These are phyloP conservation scores for Pardalotus punctatus DNA, from an alignment of 2,113 vertebrate species.

Conservation along the genomic window DNA sequence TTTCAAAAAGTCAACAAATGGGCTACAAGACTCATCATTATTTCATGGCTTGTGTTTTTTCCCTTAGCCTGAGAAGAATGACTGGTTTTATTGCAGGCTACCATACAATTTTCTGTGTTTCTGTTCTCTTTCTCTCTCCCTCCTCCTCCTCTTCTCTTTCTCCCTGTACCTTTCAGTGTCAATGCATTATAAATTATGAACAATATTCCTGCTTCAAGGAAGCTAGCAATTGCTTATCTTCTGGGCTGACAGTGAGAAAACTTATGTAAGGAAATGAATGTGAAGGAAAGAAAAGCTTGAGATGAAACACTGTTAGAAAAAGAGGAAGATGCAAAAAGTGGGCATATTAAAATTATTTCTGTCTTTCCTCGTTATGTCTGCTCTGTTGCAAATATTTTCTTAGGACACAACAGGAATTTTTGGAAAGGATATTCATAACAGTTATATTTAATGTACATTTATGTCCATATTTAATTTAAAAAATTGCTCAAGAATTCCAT, in stretches of 20 bases:
- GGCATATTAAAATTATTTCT: not conserved
- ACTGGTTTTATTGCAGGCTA: not conserved
- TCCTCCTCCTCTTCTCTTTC: not conserved
- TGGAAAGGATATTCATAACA: not conserved
- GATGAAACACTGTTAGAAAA: not conserved
- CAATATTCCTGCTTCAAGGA: not conserved
- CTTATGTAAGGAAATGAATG: not conserved
- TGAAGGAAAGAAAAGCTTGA: not conserved
- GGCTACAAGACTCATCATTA: not conserved
- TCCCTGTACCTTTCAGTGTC: not conserved
- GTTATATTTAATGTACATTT: not conserved
- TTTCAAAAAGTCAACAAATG: not conserved
- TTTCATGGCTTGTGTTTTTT: not conserved
- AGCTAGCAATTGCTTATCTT: not conserved
- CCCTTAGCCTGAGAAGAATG: not conserved
- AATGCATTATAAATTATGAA: slow-evolving; percentile 7
- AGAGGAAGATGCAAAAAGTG: not conserved
- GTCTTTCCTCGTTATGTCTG: not conserved
- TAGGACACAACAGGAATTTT: not conserved
- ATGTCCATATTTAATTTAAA: not conserved
- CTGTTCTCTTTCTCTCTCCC: not conserved
- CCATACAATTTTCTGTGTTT: not conserved
- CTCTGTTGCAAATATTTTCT: not conserved
- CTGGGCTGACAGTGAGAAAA: not conserved
- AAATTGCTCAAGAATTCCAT: not conserved